A percentile compares a stretch with the other conserved stretches of the same genome.
phyloP scores from a whole-genome alignment of 2,888 invertebrate genomes.

The Anarsia innoxiella region DNA sequence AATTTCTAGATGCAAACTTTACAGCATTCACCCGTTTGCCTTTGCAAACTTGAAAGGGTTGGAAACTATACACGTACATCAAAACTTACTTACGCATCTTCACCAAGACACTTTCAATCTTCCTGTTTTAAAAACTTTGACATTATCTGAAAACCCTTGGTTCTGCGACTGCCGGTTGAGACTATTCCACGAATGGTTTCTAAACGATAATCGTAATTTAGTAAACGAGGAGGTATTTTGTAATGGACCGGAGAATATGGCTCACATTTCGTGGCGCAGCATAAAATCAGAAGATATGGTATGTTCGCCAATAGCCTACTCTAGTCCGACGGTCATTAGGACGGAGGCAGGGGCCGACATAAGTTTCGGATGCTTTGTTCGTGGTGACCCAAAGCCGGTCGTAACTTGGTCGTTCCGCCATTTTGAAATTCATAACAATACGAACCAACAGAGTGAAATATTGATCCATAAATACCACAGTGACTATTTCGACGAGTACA shows the following conservation, averaged over 20 bases:
- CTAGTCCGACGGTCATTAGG: slow-evolving; percentile 75
- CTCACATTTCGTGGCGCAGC: slow-evolving; percentile 82
- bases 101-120: slow-evolving; percentile 63
- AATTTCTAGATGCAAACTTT: slow-evolving; percentile 85
- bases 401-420: slow-evolving; percentile 88
- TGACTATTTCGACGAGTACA: slow-evolving; percentile 50
- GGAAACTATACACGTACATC: slow-evolving; percentile 89
- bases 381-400: slow-evolving; percentile 87
- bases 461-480: slow-evolving; percentile 41
- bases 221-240: slow-evolving; percentile 84
- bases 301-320: slow-evolving; percentile 82
- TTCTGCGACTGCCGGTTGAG: slow-evolving; percentile 90
- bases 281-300: slow-evolving; percentile 85
- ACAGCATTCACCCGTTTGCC: slow-evolving; percentile 82
- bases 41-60: slow-evolving; percentile 82
- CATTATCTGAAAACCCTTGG: slow-evolving; percentile 91
- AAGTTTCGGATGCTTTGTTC: slow-evolving; percentile 85
- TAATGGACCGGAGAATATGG: slow-evolving; percentile 79
- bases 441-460: slow-evolving; percentile 48
- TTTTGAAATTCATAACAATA: slow-evolving; percentile 43
- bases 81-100: slow-evolving; percentile 84
- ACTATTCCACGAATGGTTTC: slow-evolving; percentile 88
- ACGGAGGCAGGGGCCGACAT: slow-evolving; percentile 89
- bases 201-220: slow-evolving; percentile 84
- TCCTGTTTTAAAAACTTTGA: slow-evolving; percentile 81